phyloP scores from a whole-genome alignment of 37 sponge, comb jelly and placozoan genomes.

The Tethya wilhelma region DNA sequence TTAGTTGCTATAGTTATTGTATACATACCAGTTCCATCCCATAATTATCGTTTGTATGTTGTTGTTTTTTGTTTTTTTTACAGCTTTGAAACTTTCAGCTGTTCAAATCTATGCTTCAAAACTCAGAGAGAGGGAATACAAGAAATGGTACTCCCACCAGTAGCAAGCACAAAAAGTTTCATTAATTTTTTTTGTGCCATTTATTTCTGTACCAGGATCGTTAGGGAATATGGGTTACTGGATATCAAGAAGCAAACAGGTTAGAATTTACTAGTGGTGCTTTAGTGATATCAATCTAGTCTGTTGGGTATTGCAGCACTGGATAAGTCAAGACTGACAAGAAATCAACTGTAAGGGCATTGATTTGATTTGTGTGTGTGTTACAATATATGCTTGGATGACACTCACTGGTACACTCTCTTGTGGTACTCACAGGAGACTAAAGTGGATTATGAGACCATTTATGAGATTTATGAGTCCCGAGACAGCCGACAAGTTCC shows the following conservation, averaged over 20 bases:
- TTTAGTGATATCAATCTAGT: neutral
- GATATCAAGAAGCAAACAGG: constrained; percentile 47
- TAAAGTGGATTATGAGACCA: constrained; percentile 30
- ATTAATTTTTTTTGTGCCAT: neutral
- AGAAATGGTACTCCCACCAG: constrained; percentile 53
- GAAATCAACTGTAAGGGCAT: constrained; percentile 36
- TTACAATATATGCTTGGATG: neutral
- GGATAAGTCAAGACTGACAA: constrained; percentile 34
- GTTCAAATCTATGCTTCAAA: constrained; percentile 53
- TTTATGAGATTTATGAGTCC: constrained; percentile 76
- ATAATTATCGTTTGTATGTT: no score
- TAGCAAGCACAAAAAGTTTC: neutral
- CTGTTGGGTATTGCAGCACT: neutral
- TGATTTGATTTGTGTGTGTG: neutral
- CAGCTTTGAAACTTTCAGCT: constrained; percentile 65
- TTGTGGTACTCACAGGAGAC: constrained; percentile 21
- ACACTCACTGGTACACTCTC: neutral
- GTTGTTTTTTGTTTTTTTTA: no score
- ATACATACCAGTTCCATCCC: neutral
- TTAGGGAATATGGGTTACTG: constrained; percentile 77
- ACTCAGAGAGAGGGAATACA: constrained; percentile 50
- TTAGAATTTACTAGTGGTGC: neutral
- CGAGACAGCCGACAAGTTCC: constrained; percentile 56
- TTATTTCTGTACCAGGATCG: constrained; percentile 45
- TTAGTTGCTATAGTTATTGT: constrained; percentile 4